Evolutionary conservation across 2,113 vertebrate genomes (phyloP).

Genomic region (Gadus macrocephalus): DNA sequence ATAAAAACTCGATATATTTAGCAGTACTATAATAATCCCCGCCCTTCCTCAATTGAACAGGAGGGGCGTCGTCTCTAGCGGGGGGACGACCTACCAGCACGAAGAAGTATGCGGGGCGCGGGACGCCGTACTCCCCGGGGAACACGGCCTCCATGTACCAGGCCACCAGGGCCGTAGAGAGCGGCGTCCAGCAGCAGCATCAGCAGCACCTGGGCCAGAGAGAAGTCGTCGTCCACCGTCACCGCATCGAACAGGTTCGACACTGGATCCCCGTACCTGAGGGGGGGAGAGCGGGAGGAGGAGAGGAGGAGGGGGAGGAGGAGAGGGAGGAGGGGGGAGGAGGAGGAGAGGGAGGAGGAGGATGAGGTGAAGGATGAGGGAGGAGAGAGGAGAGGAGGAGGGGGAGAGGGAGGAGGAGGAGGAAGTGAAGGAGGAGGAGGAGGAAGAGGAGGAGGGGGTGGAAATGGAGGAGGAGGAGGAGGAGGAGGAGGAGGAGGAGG

Average conservation of each 20-base stretch:
- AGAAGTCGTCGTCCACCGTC: slow-evolving; percentile 92
- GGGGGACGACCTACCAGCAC: slow-evolving; percentile 75
- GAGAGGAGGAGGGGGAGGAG: neutral
- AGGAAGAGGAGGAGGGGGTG: too few species aligned
- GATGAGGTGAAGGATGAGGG: too few species aligned
- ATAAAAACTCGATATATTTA: too few species aligned
- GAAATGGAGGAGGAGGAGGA: too few species aligned
- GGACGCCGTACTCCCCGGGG: slow-evolving; percentile 91
- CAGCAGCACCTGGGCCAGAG: slow-evolving; percentile 84
- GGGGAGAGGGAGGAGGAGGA: too few species aligned
- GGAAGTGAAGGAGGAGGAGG: too few species aligned
- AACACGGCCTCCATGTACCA: slow-evolving; percentile 95
- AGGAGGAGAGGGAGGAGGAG: too few species aligned
- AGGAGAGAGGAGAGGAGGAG: too few species aligned
- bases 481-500: too few species aligned
- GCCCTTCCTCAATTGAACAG: too few species aligned
- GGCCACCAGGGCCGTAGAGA: slow-evolving; percentile 82
- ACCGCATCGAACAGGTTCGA: slow-evolving; percentile 82
- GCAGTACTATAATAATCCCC: too few species aligned
- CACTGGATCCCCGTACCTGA: slow-evolving; percentile 90
- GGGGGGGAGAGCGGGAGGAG: neutral
- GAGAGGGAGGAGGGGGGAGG: neutral
- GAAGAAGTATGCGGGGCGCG: slow-evolving; percentile 93
- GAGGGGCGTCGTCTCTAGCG: too few species aligned
- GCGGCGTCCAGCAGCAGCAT: slow-evolving; percentile 85